Conservation (phyloP, 2,888 invertebrate species). For the Torymus tubicola region DNA sequence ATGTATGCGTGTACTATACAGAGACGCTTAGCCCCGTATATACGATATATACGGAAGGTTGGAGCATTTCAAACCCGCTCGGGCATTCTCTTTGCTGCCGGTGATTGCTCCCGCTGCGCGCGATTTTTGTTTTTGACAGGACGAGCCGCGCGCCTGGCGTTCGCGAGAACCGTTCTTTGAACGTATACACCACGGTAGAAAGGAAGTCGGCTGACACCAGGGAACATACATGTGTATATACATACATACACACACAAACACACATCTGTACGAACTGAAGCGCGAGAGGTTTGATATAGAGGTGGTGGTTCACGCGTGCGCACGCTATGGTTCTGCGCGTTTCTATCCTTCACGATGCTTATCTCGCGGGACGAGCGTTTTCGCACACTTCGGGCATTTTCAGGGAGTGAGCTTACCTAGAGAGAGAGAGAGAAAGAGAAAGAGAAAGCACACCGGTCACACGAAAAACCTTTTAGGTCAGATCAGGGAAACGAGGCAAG, state of each 20-base stretch:
- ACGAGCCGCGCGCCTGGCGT: not conserved
- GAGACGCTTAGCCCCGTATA: too few relatives aligned
- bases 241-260: too few relatives aligned
- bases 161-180: not conserved
- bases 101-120: not conserved
- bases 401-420: not conserved
- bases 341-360: slow-evolving; percentile 13
- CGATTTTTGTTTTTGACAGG: slow-evolving; percentile 18
- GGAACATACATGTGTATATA: too few relatives aligned
- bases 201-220: not conserved
- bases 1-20: too few relatives aligned
- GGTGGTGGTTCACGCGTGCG: not conserved
- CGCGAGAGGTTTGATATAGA: not conserved
- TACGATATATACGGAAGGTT: too few relatives aligned
- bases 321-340: too few relatives aligned
- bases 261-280: too few relatives aligned
- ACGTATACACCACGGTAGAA: too few relatives aligned
- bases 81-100: slow-evolving; percentile 16
- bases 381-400: slow-evolving; percentile 30
- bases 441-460: slow-evolving; percentile 18
- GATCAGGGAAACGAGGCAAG: slow-evolving; percentile 3
- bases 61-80: slow-evolving; percentile 30
- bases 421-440: too few relatives aligned
- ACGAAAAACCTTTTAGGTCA: slow-evolving; percentile 53
- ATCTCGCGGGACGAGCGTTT: slow-evolving; percentile 3